A percentile compares a stretch with the other conserved stretches of the same genome.
Evolutionary conservation across 2,888 invertebrate genomes (phyloP).

Genomic region (Margaritifera margaritifera): DNA sequence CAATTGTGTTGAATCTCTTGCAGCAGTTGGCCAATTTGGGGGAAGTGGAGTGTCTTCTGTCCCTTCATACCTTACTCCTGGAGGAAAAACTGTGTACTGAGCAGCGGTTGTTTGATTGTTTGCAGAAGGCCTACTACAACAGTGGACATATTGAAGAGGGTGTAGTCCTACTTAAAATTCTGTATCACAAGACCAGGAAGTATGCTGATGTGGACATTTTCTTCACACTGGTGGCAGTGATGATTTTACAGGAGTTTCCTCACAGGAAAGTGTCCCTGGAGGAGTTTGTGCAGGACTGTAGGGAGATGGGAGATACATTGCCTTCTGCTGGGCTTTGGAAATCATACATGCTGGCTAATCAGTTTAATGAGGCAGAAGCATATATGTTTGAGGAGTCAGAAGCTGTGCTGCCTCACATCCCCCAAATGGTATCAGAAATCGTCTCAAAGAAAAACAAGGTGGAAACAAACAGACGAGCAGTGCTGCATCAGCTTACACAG

Average conservation of each 20-base stretch:
- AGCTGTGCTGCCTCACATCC: conserved; percentile 25
- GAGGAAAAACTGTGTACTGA: conserved; percentile 32
- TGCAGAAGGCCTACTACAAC: conserved; percentile 44
- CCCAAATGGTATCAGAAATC: conserved; percentile 28
- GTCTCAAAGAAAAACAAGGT: conserved; percentile 20
- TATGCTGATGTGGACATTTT: conserved; percentile 36
- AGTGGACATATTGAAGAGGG: conserved; percentile 44
- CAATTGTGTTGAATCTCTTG: conserved; percentile 32
- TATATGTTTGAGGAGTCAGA: conserved; percentile 16
- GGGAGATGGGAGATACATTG: conserved; percentile 9
- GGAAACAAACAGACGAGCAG: conserved; percentile 10
- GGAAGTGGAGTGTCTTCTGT: conserved; percentile 36
- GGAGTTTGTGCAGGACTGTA: conserved; percentile 31
- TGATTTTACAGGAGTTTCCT: conserved; percentile 37
- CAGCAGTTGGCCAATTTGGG: conserved; percentile 42
- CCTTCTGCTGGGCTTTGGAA: conserved; percentile 39
- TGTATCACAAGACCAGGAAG: conserved; percentile 35
- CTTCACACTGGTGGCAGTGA: conserved; percentile 35
- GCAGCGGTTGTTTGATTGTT: conserved; percentile 27
- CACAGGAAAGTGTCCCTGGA: conserved; percentile 25
- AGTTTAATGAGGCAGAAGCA: conserved; percentile 34
- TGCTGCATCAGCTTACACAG: conserved; percentile 16
- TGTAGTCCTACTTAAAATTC: conserved; percentile 25
- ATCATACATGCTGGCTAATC: conserved; percentile 33
- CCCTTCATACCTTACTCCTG: conserved; percentile 34